Evolutionary conservation across 2,113 vertebrate species (phyloP).

Genomic region (Neofelis nebulosa): DNA sequence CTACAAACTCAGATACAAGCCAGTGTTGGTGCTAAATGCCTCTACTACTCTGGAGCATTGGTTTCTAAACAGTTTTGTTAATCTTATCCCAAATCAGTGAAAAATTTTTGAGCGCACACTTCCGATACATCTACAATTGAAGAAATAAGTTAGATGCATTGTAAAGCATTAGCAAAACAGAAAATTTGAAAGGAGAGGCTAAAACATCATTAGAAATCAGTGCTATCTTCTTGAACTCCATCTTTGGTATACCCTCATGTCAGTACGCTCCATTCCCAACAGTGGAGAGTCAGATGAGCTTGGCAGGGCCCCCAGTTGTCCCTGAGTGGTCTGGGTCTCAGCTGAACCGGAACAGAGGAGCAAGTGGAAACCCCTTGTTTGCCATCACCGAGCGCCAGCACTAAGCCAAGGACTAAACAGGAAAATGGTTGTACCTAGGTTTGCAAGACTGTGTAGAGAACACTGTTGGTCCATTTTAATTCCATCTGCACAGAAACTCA

Average conservation of each 20-base stretch:
- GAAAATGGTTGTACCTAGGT: background rate
- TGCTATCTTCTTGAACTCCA: background rate
- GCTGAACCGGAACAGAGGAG: background rate
- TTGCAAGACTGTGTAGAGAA: conserved; percentile 6
- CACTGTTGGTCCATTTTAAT: conserved; percentile 45
- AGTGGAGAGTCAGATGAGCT: background rate
- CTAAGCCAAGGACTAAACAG: background rate
- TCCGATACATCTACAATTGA: background rate
- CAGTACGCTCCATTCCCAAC: background rate
- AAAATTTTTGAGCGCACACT: background rate
- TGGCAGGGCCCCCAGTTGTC: background rate
- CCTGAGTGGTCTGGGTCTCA: background rate
- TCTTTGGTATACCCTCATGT: background rate
- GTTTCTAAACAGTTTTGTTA: background rate
- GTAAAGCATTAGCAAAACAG: conserved; percentile 13
- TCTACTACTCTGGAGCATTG: background rate
- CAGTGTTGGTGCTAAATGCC: background rate
- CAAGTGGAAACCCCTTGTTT: background rate
- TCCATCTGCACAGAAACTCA: conserved; percentile 32
- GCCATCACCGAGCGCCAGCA: background rate
- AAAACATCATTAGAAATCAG: background rate
- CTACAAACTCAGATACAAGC: background rate
- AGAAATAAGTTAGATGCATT: background rate
- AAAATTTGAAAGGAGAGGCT: background rate
- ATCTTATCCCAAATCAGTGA: background rate